phyloP scores from a whole-genome alignment of 2,113 vertebrate species.

The Misgurnus mizolepis region DNA sequence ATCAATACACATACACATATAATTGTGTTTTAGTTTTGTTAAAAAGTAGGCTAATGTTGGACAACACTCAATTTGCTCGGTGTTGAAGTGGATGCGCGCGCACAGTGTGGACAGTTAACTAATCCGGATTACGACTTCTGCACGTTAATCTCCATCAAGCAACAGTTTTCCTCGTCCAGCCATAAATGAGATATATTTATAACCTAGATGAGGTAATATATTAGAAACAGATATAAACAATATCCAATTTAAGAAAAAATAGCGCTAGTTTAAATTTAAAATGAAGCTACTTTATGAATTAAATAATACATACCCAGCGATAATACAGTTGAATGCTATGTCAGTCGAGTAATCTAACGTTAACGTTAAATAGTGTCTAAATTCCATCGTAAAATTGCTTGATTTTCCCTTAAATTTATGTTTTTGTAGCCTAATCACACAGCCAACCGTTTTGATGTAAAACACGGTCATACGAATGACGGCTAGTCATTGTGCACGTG shows the following conservation, averaged over 20 bases:
- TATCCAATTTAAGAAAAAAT: not conserved
- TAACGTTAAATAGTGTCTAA: not conserved
- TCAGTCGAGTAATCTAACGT: not conserved
- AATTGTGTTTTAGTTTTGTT: not conserved
- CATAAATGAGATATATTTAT: not conserved
- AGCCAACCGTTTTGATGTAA: not conserved
- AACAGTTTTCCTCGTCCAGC: constrained; percentile 9
- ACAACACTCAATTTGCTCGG: not conserved
- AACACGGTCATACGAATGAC: not conserved
- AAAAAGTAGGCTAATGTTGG: not conserved
- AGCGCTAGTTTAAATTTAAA: not conserved
- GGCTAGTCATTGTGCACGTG: too few relatives aligned
- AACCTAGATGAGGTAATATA: not conserved
- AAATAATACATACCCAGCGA: too few relatives aligned
- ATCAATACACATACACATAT: too few relatives aligned
- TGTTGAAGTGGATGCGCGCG: not conserved
- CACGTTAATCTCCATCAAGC: constrained; percentile 27
- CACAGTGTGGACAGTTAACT: not conserved
- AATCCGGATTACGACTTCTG: constrained; percentile 38
- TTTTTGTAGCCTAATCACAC: not conserved
- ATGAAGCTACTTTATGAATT: not conserved
- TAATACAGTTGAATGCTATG: not conserved
- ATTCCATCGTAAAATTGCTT: not conserved
- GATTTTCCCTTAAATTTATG: not conserved
- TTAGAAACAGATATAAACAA: not conserved